A percentile compares a stretch with the other conserved stretches of the same genome.
phyloP scores from a whole-genome alignment of 1,140 invertebrate species.

The Metopolophium dirhodum region DNA sequence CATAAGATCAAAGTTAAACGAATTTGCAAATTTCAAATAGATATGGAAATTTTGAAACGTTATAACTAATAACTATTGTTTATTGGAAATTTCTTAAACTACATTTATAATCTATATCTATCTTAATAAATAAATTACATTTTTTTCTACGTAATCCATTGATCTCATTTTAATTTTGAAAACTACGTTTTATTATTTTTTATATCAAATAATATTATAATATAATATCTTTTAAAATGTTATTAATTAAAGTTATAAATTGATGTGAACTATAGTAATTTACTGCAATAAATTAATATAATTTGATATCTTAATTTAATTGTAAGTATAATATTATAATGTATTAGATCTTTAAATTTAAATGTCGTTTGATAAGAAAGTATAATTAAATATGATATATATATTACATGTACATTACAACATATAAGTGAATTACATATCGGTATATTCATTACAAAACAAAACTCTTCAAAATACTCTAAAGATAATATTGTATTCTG shows the following conservation, averaged over 20 bases:
- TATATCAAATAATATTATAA: too few relatives aligned
- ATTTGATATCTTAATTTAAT: too few relatives aligned
- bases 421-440: neutral
- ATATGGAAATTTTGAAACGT: too few relatives aligned
- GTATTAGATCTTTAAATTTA: too few relatives aligned
- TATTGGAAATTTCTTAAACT: neutral
- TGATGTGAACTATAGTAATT: too few relatives aligned
- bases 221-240: too few relatives aligned
- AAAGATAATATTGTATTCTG: neutral
- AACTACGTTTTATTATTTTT: neutral
- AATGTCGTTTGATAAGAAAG: too few relatives aligned
- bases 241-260: too few relatives aligned
- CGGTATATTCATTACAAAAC: neutral
- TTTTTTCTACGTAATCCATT: neutral
- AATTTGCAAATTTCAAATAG: neutral
- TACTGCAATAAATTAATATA: too few relatives aligned
- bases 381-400: too few relatives aligned
- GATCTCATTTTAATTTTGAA: neutral
- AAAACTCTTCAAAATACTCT: neutral
- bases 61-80: neutral
- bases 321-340: too few relatives aligned
- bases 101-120: neutral
- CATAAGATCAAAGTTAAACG: neutral
- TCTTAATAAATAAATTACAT: neutral
- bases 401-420: too few relatives aligned